Evolutionary conservation across 2,113 vertebrate genomes (phyloP).

Genomic region (Salvelinus namaycush): DNA sequence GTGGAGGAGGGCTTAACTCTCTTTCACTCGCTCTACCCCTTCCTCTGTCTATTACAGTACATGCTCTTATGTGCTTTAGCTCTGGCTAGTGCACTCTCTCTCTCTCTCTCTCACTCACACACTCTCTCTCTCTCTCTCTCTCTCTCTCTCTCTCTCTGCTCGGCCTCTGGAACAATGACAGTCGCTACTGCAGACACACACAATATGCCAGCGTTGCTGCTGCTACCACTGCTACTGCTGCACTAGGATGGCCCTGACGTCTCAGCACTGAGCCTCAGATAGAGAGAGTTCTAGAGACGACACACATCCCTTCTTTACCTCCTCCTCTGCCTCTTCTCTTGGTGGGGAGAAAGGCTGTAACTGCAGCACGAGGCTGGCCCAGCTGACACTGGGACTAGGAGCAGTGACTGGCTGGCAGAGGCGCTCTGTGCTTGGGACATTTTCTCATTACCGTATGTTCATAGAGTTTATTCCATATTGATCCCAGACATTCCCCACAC

Average conservation of each 20-base stretch:
- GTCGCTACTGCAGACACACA: conserved; percentile 17
- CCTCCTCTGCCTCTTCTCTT: not conserved
- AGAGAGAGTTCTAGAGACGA: not conserved
- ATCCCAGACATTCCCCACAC: conserved; percentile 1
- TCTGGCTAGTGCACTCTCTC: not conserved
- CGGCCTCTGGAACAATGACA: conserved; percentile 22
- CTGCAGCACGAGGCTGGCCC: not conserved
- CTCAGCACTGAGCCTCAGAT: not conserved
- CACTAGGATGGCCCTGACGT: not conserved
- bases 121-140: not conserved
- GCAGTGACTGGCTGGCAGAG: not conserved
- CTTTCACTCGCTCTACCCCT: not conserved
- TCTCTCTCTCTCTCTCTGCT: not conserved
- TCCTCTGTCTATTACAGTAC: not conserved
- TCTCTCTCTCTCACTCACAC: not conserved
- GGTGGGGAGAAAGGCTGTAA: not conserved
- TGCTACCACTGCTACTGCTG: not conserved
- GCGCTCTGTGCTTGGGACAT: not conserved
- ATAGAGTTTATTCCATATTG: not conserved
- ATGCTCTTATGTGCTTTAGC: not conserved
- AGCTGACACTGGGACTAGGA: not conserved
- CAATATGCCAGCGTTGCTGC: not conserved
- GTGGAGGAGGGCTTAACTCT: not conserved
- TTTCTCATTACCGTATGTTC: not conserved
- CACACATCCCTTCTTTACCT: not conserved